Conservation (phyloP, 2,113 vertebrate species). For the Tachycineta bicolor region DNA sequence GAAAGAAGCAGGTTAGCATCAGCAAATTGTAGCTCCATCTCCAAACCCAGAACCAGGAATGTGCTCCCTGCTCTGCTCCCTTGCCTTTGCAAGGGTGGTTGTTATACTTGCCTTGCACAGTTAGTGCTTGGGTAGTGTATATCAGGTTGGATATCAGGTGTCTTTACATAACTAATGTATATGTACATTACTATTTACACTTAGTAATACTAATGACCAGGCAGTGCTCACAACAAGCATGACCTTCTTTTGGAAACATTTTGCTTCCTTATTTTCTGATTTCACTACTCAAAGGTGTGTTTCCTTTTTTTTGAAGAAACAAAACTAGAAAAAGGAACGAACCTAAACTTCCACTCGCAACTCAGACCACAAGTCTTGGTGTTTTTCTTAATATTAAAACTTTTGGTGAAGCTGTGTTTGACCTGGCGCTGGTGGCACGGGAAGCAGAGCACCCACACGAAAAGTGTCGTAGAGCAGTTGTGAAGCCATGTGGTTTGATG, state of each 20-base stretch:
- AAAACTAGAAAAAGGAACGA: slow-evolving; percentile 56
- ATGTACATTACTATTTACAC: neutral
- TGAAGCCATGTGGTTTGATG: neutral
- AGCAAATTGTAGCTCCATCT: neutral
- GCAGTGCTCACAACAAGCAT: neutral
- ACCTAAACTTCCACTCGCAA: neutral
- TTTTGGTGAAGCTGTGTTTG: neutral
- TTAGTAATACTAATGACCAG: neutral
- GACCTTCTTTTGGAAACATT: neutral
- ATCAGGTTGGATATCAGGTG: neutral
- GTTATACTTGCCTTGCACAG: neutral
- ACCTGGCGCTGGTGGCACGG: neutral
- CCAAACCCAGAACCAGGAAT: neutral
- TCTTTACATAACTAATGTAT: neutral
- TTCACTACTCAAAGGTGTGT: slow-evolving; percentile 40
- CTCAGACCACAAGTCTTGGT: slow-evolving; percentile 9
- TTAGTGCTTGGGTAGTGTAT: neutral
- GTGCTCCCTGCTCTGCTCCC: neutral
- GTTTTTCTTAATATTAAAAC: slow-evolving; percentile 19
- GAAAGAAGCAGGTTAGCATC: neutral
- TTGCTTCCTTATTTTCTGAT: slow-evolving; percentile 55
- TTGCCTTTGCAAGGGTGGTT: neutral
- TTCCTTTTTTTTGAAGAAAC: slow-evolving; percentile 48
- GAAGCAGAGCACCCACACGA: neutral
- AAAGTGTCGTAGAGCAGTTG: neutral